These are phyloP conservation scores for Aphelenchoides avenae DNA, from an alignment of 1,140 invertebrate genomes.

Conservation along the genomic window DNA sequence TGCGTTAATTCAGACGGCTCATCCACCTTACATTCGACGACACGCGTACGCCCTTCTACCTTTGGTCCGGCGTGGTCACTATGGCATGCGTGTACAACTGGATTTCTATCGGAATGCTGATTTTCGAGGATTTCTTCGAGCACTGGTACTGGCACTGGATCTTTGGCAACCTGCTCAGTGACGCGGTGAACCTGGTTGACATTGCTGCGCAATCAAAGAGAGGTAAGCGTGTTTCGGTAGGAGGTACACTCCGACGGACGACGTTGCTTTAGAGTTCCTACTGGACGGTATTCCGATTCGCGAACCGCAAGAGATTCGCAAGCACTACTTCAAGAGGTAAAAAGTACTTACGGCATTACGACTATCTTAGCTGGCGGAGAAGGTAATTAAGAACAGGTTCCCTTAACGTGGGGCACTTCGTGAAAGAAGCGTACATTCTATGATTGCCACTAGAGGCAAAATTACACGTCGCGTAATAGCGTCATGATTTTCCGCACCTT, in stretches of 20 bases:
- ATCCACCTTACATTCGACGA: constrained; percentile 1
- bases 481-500: too few relatives aligned
- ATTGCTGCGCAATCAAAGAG: constrained; percentile 78
- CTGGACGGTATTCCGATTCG: constrained; percentile 72
- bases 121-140: constrained; percentile 84
- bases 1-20: too few relatives aligned
- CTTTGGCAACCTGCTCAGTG: constrained; percentile 74
- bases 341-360: too few relatives aligned
- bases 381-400: too few relatives aligned
- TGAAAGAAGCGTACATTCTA: constrained; percentile 62
- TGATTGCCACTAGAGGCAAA: constrained; percentile 29
- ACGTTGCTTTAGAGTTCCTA: too few relatives aligned
- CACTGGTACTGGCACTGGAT: constrained; percentile 70
- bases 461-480: too few relatives aligned
- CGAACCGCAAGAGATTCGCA: constrained; percentile 69
- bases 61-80: constrained; percentile 80
- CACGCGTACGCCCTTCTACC: constrained; percentile 59
- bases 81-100: constrained; percentile 82
- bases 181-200: constrained; percentile 78
- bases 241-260: too few relatives aligned
- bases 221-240: constrained; percentile 68
- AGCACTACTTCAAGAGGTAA: constrained; percentile 18
- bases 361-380: too few relatives aligned
- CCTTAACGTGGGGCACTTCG: too few relatives aligned
- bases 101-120: constrained; percentile 74